Base-by-base conservation (phyloP, 2,888 invertebrate genomes). In the Atherix ibis region DNA sequence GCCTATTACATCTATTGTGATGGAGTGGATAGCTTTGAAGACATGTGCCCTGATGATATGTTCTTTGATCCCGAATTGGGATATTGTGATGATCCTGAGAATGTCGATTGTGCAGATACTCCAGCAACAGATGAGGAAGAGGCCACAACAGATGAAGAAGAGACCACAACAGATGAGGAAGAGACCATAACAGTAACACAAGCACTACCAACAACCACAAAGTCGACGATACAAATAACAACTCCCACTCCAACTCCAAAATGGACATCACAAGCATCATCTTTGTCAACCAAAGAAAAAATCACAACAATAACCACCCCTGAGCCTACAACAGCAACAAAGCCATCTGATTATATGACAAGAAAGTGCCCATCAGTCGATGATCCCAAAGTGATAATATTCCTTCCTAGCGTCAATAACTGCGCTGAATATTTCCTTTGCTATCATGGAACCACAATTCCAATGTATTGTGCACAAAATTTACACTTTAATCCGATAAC, bases 381-480 rank as follows among this genome's bases (percentile, higher is more conserved):
- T 32, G 44, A 47, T 38, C 46, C 45, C 3, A 34, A 36, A 5
- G 44, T 45, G 18, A 46, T 53, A 3, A 47, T 49, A 5, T 46
- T 54, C 17, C 19, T 56, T 5, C 35, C 52, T 6, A 48, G 48
- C 38, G 37, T 43, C 1, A 44, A 46, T 5, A 50, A 52, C 24
- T 58, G 57, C 39, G 44, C 50, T 1, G 48, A 53, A 17, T 58
- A 54, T 34, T 56, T 44, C 31, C 43, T 57, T 18, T 58, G 57
- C 37, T 52, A 50, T 35, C 47, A 46, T 16, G 51, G 52, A 4
- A 34, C 38, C 6, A 37, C 51, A 0, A 34, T 53, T 3, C 29
- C 45, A 17, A 49, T 58, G 53, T 43, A 43, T 12, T 58, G 57
- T 39, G 50, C 55, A 2, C 22, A 45, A 5, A 46, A 43, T 37